Evolutionary conservation across 2,888 invertebrate species (phyloP), one percentile per base, ranked within the genome.

Genomic region (Octonoba sinensis): DNA sequence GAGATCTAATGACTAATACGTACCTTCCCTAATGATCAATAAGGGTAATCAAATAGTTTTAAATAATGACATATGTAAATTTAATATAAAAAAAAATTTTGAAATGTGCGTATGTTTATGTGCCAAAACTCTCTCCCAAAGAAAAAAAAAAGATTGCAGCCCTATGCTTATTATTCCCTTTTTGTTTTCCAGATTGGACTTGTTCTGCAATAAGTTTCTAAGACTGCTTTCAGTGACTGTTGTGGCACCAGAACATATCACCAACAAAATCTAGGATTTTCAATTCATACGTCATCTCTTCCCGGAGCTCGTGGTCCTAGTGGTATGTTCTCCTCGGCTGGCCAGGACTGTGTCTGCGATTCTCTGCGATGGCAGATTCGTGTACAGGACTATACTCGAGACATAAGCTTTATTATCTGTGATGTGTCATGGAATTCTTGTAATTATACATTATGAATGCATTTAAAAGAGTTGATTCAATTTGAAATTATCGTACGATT

Each of bases 171-270:
- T 20, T 36, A 3, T 3, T 36, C 44, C 15, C 44, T 36, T 13
- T 62, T 36, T 36, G 3, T 49, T 49, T 47, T 49, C 24, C 57
- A 79, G 79, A 79, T 79, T 81, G 79, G 79, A 49, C 67, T 81
- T 56, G 79, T 81, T 73, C 69, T 81, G 62, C 79, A 81, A 74
- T 81, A 81, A 69, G 36, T 3, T 15, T 47, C 24, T 56, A 60
- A 15, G n/a, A 27, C 20, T 47, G 20, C 13, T 46, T 69, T 27
- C 60, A 20, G n/a, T 49, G 64, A 24, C 56, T 16, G 24, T 8
- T 70, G 65, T 69, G 59, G 46, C 36, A 22, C 3, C 36, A 60
- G 79, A 67, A 73, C 79, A 79, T 79, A 79, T 79, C 79, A 73
- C 79, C 51, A 20, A 20, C 44, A 47, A 66, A 24, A 66, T 16